Evolutionary conservation across 2,113 vertebrate genomes (phyloP).

Genomic region (Desmodus rotundus): DNA sequence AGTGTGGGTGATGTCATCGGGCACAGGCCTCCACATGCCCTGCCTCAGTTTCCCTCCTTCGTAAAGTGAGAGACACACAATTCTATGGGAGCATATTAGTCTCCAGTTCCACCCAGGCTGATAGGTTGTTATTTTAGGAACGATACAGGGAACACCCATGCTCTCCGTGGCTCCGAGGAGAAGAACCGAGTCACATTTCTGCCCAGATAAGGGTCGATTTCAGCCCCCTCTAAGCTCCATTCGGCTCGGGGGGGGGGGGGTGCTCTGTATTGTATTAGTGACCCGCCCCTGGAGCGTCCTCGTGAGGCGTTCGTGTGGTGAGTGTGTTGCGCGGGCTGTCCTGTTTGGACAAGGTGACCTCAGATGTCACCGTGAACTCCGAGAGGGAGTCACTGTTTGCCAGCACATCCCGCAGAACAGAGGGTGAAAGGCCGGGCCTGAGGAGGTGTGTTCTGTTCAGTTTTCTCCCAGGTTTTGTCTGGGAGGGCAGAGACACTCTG

Average conservation of each 20-base stretch:
- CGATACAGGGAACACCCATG: background rate
- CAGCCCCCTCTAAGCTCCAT: background rate
- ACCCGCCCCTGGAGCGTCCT: rapidly evolving
- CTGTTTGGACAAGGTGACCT: background rate
- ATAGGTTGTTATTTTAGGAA: background rate
- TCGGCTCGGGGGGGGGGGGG: no score
- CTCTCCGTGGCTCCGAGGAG: background rate
- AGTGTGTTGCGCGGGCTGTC: background rate
- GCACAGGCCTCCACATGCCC: no score
- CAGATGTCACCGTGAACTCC: background rate
- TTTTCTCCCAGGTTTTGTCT: background rate
- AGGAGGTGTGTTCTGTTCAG: background rate
- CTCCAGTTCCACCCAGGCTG: no score
- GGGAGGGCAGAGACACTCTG: background rate
- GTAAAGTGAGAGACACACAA: no score
- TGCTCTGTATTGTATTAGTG: background rate
- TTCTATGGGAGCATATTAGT: no score
- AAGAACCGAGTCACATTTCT: background rate
- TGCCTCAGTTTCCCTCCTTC: no score
- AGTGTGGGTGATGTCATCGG: no score
- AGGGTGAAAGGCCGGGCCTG: background rate
- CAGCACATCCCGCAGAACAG: background rate
- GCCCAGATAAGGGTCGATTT: background rate
- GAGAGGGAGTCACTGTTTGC: background rate
- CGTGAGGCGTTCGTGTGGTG: no score